Evolutionary conservation across 2,797 vertebrate genomes (phyloP), one percentile per base, ranked within the genome.

Genomic region (Fratercula arctica): DNA sequence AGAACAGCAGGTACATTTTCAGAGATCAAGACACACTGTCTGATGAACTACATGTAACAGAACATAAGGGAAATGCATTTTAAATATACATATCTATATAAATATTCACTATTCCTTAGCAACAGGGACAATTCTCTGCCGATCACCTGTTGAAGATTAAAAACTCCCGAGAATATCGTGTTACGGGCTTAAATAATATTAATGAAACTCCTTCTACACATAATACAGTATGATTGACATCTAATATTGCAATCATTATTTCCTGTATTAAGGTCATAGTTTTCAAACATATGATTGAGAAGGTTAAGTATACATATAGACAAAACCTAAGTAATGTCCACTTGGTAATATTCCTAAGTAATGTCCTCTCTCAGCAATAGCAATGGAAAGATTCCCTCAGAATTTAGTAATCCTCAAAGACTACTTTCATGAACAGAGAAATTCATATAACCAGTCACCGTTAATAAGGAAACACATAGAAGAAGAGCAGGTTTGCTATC

Each of bases 1-100:
- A 89, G 95, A 97, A 95, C 79, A 97, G 94, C 81, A 95, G 93
- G 90, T 96, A 94, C 94, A 93, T 85, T 92, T 87, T 88, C 91
- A 91, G 93, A 95, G 85, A 96, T 94, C 96, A 96, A 97, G 95
- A 97, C 48, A 61, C 93, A 85, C 83, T 83, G 80, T 95, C 93
- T 94, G 83, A 98, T 95, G 92, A 96, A 93, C 93, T 91, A 78
- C 94, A 95, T 89, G 74, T 94, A 97, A 96, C 78, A 61, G 53
- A 97, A 91, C 64, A 45, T 67, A 94, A 82, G 70, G 87, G 92
- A 93, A 95, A 96, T 54, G 45, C 35, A 89, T n/a, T 67, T 81
- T 95, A 77, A 91, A 80, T 59, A 83, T 13, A 66, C 7, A 54
- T 37, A 25, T 66, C 33, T 41, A 23, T 37, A 18, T 39, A 77